Conservation (phyloP, 2,113 vertebrate species). For the Catagonus wagneri region DNA sequence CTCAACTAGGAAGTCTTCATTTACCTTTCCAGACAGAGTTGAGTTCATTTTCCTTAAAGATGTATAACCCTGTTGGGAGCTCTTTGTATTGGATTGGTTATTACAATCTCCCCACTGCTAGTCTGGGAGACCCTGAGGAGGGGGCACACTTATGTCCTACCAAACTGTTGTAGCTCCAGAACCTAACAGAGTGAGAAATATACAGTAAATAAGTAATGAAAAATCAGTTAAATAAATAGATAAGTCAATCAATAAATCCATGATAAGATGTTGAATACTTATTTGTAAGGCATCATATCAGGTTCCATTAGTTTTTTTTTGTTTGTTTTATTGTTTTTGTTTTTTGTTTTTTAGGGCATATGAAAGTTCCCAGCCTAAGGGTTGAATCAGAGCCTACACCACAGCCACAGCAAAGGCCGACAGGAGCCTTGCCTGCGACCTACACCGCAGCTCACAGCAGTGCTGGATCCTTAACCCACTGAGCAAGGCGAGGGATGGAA, state of each 20-base stretch:
- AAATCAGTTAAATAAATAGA: background rate
- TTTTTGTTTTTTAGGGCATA: too few relatives aligned
- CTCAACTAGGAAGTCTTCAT: background rate
- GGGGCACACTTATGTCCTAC: background rate
- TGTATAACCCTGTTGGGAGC: background rate
- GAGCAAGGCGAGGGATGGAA: too few relatives aligned
- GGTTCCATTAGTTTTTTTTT: too few relatives aligned
- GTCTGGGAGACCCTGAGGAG: background rate
- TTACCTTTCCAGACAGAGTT: slow-evolving; percentile 18
- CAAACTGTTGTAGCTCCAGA: background rate
- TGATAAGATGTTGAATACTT: background rate
- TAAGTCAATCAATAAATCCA: background rate
- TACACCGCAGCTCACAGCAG: too few relatives aligned
- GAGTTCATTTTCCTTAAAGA: background rate
- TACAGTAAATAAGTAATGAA: background rate
- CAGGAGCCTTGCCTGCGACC: too few relatives aligned
- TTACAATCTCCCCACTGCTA: background rate
- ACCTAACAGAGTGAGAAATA: background rate
- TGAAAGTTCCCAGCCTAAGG: too few relatives aligned
- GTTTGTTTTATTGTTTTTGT: too few relatives aligned
- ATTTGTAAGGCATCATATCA: background rate
- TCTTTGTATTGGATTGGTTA: background rate
- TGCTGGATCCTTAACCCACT: too few relatives aligned
- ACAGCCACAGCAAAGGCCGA: too few relatives aligned
- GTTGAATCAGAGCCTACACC: too few relatives aligned